Percentiles rank a stretch among this genome's conserved stretches.
phyloP scores from a whole-genome alignment of 35 echinoderm and acorn worm genomes.

The Lytechinus pictus region DNA sequence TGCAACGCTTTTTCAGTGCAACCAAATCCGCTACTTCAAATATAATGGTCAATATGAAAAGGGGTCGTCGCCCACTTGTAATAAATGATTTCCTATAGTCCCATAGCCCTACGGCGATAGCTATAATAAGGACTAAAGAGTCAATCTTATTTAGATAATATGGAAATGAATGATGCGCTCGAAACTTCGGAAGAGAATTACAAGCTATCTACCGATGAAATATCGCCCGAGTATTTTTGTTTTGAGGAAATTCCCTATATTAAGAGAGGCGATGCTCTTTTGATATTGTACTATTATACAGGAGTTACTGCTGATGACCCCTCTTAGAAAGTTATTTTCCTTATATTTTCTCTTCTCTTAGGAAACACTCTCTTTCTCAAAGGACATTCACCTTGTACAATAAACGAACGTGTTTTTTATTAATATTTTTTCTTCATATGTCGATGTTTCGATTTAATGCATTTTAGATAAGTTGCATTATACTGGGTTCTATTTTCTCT shows the following conservation, averaged over 20 bases:
- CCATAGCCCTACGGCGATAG: background rate
- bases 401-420: background rate
- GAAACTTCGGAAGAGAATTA: background rate
- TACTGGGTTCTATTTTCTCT: background rate
- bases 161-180: background rate
- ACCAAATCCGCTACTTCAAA: background rate
- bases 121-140: background rate
- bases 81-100: slow-evolving; percentile 14
- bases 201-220: background rate
- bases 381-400: background rate
- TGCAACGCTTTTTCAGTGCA: background rate
- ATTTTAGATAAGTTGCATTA: background rate
- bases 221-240: background rate
- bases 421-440: background rate
- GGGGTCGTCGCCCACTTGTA: background rate
- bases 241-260: background rate
- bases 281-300: background rate
- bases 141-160: background rate
- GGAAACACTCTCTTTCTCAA: no score
- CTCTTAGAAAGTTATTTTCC: background rate
- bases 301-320: background rate
- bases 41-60: background rate
- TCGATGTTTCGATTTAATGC: no score
- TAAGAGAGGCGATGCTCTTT: background rate
- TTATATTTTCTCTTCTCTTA: background rate